Percentiles rank a stretch among this genome's conserved stretches.
Conservation (phyloP, 2,888 invertebrate genomes). For the Aleiodes testaceus region DNA sequence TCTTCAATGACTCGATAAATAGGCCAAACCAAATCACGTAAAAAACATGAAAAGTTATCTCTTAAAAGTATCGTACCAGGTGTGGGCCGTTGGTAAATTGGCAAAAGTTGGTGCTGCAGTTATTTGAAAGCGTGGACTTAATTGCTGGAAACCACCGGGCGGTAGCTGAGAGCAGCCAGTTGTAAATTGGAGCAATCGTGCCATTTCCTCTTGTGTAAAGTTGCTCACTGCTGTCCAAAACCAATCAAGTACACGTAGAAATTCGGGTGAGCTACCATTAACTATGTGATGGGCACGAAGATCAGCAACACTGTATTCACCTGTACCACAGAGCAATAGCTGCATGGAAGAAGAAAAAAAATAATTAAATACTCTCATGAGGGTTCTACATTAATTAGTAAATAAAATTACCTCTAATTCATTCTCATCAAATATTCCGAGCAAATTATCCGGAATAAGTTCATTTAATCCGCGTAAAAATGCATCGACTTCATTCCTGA, state of each 20-base stretch:
- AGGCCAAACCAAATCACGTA: neutral
- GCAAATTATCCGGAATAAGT: constrained; percentile 92
- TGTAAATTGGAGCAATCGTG: constrained; percentile 91
- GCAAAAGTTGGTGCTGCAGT: constrained; percentile 92
- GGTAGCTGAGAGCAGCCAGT: constrained; percentile 95
- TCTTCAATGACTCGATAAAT: neutral
- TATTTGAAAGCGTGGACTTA: constrained; percentile 93
- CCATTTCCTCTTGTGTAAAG: constrained; percentile 94
- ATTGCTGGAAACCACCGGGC: constrained; percentile 91
- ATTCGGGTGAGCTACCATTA: constrained; percentile 86
- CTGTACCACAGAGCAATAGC: constrained; percentile 94
- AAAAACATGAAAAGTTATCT: neutral
- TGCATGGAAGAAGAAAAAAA: constrained; percentile 68
- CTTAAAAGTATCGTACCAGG: constrained; percentile 79
- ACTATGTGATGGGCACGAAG: constrained; percentile 92
- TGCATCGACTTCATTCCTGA: constrained; percentile 88
- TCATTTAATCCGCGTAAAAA: constrained; percentile 93
- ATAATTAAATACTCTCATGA: constrained; percentile 4
- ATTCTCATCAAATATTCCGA: constrained; percentile 96
- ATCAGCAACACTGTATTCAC: constrained; percentile 92
- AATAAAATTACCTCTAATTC: constrained; percentile 85
- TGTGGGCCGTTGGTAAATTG: constrained; percentile 94
- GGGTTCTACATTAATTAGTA: neutral
- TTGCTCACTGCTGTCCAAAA: constrained; percentile 93
- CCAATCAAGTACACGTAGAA: constrained; percentile 89